Evolutionary conservation across 1,140 invertebrate species (phyloP).

Genomic region (Cepaea nemoralis): DNA sequence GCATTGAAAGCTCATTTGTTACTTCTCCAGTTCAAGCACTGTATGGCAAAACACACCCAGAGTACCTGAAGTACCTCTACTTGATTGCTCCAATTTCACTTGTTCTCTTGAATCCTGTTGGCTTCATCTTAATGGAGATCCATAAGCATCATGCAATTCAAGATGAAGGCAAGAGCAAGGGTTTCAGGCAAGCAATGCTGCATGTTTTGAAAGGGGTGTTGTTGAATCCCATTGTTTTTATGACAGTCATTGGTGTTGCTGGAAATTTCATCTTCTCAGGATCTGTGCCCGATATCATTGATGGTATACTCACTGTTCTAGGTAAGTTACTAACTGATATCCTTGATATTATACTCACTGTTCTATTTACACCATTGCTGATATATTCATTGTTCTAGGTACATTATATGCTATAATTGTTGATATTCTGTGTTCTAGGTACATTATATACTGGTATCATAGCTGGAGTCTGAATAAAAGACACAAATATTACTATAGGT

Average conservation of each 20-base stretch:
- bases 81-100: conserved; percentile 93
- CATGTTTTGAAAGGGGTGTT: conserved; percentile 79
- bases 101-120: conserved; percentile 92
- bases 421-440: no score
- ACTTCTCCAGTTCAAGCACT: conserved; percentile 73
- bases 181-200: conserved; percentile 36
- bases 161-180: conserved; percentile 37
- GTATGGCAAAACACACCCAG: conserved; percentile 82
- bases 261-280: conserved; percentile 88
- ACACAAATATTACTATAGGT: no score
- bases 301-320: conserved; percentile 81
- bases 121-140: conserved; percentile 91
- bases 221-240: conserved; percentile 90
- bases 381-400: no score
- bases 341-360: no score
- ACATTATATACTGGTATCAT: no score
- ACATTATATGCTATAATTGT: no score
- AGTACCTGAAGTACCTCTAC: conserved; percentile 92
- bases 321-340: conserved; percentile 62
- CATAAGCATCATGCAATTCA: conserved; percentile 76
- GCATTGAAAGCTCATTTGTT: no score
- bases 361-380: no score
- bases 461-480: no score
- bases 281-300: conserved; percentile 81
- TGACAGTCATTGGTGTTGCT: conserved; percentile 91